Evolutionary conservation across 1,140 invertebrate genomes (phyloP).

Genomic region (Augochlora pura): DNA sequence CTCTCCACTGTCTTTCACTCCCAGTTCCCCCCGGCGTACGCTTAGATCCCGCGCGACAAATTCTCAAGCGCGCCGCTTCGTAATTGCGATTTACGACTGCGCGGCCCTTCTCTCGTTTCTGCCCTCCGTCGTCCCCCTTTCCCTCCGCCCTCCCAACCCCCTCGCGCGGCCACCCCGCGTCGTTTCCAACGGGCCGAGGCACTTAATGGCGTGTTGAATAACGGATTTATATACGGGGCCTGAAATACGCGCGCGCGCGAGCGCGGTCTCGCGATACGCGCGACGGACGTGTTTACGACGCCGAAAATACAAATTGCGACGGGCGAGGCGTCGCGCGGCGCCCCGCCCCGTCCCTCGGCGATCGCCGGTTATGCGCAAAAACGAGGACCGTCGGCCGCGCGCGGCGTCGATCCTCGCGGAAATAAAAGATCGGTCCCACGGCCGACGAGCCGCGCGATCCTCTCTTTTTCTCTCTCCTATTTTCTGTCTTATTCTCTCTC

Average conservation of each 20-base stretch:
- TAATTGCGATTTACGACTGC: constrained; percentile 79
- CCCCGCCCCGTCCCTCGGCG: not conserved
- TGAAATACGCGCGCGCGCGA: constrained; percentile 71
- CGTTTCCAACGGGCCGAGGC: constrained; percentile 69
- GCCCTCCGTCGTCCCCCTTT: not conserved
- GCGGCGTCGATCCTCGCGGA: constrained; percentile 23
- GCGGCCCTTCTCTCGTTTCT: constrained; percentile 49
- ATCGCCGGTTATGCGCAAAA: constrained; percentile 39
- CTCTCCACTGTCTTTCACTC: too few relatives aligned
- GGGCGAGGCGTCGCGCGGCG: constrained; percentile 6
- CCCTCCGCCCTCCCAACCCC: not conserved
- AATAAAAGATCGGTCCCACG: constrained; percentile 37
- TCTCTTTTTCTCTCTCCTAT: too few relatives aligned
- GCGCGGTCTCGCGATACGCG: constrained; percentile 54
- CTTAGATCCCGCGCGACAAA: constrained; percentile 78
- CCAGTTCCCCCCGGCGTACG: constrained; percentile 59
- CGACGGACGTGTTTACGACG: constrained; percentile 74
- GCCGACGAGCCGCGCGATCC: not conserved
- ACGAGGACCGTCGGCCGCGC: constrained; percentile 6
- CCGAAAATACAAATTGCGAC: constrained; percentile 75
- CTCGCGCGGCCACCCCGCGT: not conserved
- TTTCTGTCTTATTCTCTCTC: too few relatives aligned
- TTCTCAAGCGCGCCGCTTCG: constrained; percentile 77
- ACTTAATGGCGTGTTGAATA: constrained; percentile 80
- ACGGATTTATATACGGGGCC: constrained; percentile 77